Conservation (phyloP, 2,113 vertebrate species). For the Dicentrarchus labrax region DNA sequence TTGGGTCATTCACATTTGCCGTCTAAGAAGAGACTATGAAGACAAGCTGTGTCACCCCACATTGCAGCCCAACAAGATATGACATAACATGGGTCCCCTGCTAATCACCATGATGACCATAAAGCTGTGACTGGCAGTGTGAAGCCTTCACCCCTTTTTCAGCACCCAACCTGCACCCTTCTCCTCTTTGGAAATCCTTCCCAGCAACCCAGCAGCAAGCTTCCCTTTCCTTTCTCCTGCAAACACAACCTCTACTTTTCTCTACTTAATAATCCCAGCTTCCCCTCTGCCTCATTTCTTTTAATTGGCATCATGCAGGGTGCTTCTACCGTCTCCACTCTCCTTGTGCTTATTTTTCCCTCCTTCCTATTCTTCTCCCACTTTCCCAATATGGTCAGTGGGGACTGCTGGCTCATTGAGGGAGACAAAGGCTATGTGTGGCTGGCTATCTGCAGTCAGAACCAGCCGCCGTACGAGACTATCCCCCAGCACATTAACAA, state of each 20-base stretch:
- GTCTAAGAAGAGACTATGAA: slow-evolving; percentile 67
- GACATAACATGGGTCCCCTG: slow-evolving; percentile 71
- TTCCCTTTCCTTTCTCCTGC: slow-evolving; percentile 24
- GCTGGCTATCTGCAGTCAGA: slow-evolving; percentile 99
- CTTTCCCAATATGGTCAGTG: slow-evolving; percentile 82
- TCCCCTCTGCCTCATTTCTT: not conserved
- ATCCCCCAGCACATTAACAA: slow-evolving; percentile 99
- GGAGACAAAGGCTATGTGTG: slow-evolving; percentile 99
- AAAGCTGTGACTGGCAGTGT: slow-evolving; percentile 76
- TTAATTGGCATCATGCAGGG: slow-evolving; percentile 77
- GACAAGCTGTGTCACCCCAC: slow-evolving; percentile 58
- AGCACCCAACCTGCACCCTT: slow-evolving; percentile 13
- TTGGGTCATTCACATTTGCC: slow-evolving; percentile 20
- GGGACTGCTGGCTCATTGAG: slow-evolving; percentile 99
- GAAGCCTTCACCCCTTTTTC: slow-evolving; percentile 54
- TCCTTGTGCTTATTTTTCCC: slow-evolving; percentile 70
- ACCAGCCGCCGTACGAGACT: slow-evolving; percentile 98
- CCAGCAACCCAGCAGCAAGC: not conserved
- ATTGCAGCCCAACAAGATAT: slow-evolving; percentile 57
- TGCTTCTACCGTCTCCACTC: slow-evolving; percentile 45
- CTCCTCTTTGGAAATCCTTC: slow-evolving; percentile 40
- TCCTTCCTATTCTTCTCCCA: slow-evolving; percentile 78
- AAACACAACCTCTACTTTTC: slow-evolving; percentile 28
- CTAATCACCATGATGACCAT: slow-evolving; percentile 68
- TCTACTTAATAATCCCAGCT: slow-evolving; percentile 14